Evolutionary conservation across 2,113 vertebrate species (phyloP).

Genomic region (Dryoscopus gambensis): DNA sequence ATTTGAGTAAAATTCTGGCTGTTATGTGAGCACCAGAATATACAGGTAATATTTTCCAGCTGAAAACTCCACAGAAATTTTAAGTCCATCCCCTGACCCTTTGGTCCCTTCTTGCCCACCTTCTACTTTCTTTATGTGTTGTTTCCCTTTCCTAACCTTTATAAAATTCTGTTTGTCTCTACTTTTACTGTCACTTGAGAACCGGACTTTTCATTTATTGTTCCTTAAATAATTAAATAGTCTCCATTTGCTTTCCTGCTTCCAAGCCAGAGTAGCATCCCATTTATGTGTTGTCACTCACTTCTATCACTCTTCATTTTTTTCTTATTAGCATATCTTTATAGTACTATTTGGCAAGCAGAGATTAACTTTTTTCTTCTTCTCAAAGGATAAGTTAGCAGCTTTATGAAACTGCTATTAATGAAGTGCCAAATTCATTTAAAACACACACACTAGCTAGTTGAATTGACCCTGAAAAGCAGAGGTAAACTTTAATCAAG

Average conservation of each 20-base stretch:
- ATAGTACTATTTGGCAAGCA: neutral
- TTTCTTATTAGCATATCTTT: neutral
- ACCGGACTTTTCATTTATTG: neutral
- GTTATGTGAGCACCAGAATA: neutral
- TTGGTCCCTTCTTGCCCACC: neutral
- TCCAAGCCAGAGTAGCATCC: neutral
- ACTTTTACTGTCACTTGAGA: neutral
- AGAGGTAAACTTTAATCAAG: neutral
- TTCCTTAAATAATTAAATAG: constrained; percentile 34
- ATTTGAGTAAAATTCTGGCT: neutral
- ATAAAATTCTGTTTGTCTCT: neutral
- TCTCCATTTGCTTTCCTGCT: neutral
- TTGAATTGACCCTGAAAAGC: neutral
- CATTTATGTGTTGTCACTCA: neutral
- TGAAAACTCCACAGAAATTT: neutral
- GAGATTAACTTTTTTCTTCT: neutral
- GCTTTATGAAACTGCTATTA: neutral
- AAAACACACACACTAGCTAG: neutral
- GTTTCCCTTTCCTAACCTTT: neutral
- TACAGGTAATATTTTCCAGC: neutral
- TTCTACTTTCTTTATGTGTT: neutral
- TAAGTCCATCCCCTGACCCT: neutral
- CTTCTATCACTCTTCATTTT: neutral
- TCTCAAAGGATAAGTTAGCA: neutral
- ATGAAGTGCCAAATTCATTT: neutral